Percentiles rank a stretch among this genome's conserved stretches.
These are phyloP conservation scores for Cheilosia impressa DNA, from an alignment of 2,888 invertebrate genomes.

Conservation along the genomic window DNA sequence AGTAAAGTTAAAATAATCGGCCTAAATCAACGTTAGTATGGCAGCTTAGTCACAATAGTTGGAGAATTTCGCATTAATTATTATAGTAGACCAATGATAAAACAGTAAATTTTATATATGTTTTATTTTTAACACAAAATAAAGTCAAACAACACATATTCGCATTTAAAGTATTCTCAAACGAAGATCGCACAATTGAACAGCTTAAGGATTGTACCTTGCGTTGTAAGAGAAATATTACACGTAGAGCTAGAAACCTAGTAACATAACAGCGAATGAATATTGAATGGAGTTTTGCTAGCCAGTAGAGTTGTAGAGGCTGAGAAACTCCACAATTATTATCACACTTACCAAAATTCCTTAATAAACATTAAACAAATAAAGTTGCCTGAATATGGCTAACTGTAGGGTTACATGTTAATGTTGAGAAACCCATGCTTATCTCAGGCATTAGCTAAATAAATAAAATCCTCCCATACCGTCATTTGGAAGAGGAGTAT, in stretches of 20 bases:
- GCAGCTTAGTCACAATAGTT: constrained; percentile 19
- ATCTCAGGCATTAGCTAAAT: too few species aligned
- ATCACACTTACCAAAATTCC: too few species aligned
- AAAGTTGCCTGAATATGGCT: too few species aligned
- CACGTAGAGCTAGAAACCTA: constrained; percentile 19
- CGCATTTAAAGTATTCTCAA: constrained; percentile 51
- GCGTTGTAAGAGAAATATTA: constrained; percentile 13
- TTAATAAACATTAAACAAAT: too few species aligned
- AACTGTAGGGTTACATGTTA: too few species aligned
- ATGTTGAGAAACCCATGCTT: too few species aligned
- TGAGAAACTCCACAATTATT: constrained; percentile 1
- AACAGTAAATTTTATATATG: constrained; percentile 29
- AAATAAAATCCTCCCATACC: too few species aligned
- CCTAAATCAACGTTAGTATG: too few species aligned
- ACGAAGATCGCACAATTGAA: constrained; percentile 54
- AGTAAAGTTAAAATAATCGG: too few species aligned
- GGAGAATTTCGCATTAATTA: constrained; percentile 55
- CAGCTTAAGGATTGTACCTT: constrained; percentile 7
- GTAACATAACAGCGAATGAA: constrained; percentile 21
- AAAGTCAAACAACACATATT: constrained; percentile 52
- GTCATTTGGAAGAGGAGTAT: too few species aligned
- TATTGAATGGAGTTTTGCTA: constrained; percentile 5
- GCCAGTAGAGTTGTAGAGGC: constrained; percentile 1
- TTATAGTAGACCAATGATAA: constrained; percentile 29
- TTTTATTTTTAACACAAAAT: constrained; percentile 58